Evolutionary conservation across 1,140 invertebrate species (phyloP).

Genomic region (Heterodera schachtii): DNA sequence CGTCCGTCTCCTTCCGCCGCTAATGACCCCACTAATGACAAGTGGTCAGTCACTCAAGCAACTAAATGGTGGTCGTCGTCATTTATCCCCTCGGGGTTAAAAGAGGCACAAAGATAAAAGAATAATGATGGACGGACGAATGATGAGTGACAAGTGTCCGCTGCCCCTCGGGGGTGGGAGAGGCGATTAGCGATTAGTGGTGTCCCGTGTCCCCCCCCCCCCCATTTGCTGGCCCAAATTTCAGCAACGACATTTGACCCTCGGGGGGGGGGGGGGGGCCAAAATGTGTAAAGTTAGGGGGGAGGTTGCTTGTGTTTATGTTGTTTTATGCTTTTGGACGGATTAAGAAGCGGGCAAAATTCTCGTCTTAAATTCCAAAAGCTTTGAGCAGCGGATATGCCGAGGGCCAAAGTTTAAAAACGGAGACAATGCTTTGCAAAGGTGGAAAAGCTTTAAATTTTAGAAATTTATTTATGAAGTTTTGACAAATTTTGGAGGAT

Average conservation of each 20-base stretch:
- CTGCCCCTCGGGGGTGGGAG: no score
- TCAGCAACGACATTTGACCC: conserved; percentile 1
- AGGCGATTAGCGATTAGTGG: not conserved
- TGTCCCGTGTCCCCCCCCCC: not conserved
- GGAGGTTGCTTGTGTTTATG: not conserved
- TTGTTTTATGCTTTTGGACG: not conserved
- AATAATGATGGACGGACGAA: not conserved
- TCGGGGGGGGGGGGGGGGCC: no score
- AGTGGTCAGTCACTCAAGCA: not conserved
- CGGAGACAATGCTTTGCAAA: no score
- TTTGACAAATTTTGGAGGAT: no score
- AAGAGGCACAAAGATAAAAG: not conserved
- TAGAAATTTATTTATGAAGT: no score
- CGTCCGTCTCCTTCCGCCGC: no score
- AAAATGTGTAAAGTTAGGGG: not conserved
- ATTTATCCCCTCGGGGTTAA: not conserved
- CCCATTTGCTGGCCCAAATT: no score
- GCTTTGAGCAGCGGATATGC: no score
- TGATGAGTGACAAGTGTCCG: not conserved
- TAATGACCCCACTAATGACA: no score
- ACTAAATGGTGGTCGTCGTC: not conserved
- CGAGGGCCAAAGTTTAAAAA: no score
- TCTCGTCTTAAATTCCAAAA: not conserved
- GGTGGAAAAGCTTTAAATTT: no score
- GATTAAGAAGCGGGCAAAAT: not conserved